Conservation (phyloP, 1,140 invertebrate species). For the Hermetia illucens region DNA sequence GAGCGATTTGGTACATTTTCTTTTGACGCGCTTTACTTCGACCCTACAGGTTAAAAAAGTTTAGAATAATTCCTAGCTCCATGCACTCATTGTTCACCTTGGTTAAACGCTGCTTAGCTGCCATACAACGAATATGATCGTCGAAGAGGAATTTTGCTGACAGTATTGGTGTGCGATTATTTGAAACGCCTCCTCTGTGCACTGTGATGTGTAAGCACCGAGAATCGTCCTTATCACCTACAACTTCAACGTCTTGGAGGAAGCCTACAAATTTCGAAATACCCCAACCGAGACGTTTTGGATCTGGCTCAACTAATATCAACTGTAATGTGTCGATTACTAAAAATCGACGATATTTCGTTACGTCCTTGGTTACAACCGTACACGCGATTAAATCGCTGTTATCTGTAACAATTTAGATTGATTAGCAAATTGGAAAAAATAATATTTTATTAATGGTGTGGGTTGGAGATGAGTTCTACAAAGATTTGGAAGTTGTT, state of each 20-base stretch:
- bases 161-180: constrained; percentile 61
- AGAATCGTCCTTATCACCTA: constrained; percentile 91
- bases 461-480: no score
- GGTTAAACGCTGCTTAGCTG: constrained; percentile 67
- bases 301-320: constrained; percentile 93
- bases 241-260: constrained; percentile 64
- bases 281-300: constrained; percentile 85
- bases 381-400: constrained; percentile 94
- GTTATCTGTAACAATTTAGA: constrained; percentile 57
- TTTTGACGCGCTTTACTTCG: constrained; percentile 87
- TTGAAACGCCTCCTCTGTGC: constrained; percentile 52
- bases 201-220: constrained; percentile 91
- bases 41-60: constrained; percentile 49
- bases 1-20: constrained; percentile 90
- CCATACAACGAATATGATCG: constrained; percentile 97
- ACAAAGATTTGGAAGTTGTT: no score
- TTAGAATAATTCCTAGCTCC: neutral
- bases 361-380: constrained; percentile 77
- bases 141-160: constrained; percentile 94
- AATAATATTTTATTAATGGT: neutral
- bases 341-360: constrained; percentile 79
- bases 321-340: constrained; percentile 91
- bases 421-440: neutral
- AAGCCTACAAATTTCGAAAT: constrained; percentile 89
- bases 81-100: constrained; percentile 42